Base-by-base conservation (phyloP, 2,888 invertebrate species). In the Margaritifera margaritifera region DNA sequence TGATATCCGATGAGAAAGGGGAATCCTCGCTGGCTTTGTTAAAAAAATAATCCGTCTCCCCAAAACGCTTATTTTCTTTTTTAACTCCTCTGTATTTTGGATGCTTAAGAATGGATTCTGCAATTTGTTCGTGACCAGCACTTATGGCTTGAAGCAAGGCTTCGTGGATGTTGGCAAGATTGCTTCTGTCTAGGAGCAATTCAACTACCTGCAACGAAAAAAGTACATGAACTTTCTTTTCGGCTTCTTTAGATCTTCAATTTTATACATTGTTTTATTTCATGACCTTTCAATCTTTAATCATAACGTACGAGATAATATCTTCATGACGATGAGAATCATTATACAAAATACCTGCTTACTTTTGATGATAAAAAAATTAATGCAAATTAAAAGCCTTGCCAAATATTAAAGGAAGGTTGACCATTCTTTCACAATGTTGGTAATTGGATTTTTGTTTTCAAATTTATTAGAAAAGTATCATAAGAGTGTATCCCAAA, bases 91-190 rank as follows among this genome's bases (percentile, higher is more conserved):
- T 73, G 74, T 85, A 87, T 68, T 85, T 86, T n/a, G 85, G 86
- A 74, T 87, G 86, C 70, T 87, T 85, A 22, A 87, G 79, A 68
- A 87, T 86, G 42, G 83, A 82, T 74, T 87, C 86, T 0, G 87
- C 86, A 31, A 87, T 87, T 69, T 87, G 86, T 72, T 86, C 86
- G 72, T 86, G 87, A 15, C 86, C 87, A 20, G 85, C 80, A 69
- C 86, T 86, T 60, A 87, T 87, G 42, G 87, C 86, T 24, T 85
- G 80, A 53, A 87, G 74, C 15, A 87, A 78, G 0, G 86, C 87
- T 64, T 87, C 86, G 73, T 86, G 84, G 63, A 87, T 85, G 67
- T 81, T 83, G 50, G 80, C 76, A 3, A 80, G 75, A 69, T 86
- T 86, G 64, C 84, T 85, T 57, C 83, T 72, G 62, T 85, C 84